Percentiles rank a stretch among this genome's conserved stretches.
These are phyloP conservation scores for Nettapus auritus DNA, from an alignment of 2,113 vertebrate genomes.

Conservation along the genomic window DNA sequence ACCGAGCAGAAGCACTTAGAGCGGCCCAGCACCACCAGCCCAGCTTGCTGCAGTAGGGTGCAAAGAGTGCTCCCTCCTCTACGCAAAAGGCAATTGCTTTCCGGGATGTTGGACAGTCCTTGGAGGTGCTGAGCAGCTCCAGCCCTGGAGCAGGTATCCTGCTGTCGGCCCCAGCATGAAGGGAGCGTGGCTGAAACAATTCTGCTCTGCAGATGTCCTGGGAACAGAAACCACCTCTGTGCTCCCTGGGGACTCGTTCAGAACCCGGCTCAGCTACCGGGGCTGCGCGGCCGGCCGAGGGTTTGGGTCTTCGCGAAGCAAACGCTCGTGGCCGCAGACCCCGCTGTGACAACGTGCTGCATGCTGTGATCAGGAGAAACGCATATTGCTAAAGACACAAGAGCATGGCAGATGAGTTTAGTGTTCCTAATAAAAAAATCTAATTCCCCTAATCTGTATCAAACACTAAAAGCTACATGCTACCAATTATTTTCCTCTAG, in stretches of 20 bases:
- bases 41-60: neutral
- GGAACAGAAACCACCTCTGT: neutral
- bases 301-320: neutral
- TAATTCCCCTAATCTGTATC: slow-evolving; percentile 69
- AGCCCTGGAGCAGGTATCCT: neutral
- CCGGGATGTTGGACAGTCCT: neutral
- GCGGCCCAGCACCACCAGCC: neutral
- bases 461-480: slow-evolving; percentile 62
- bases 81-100: neutral
- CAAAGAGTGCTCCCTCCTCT: neutral
- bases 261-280: neutral
- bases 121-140: neutral
- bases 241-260: neutral
- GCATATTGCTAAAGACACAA: neutral
- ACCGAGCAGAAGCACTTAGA: neutral
- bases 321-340: neutral
- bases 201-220: neutral
- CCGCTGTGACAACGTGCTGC: neutral
- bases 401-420: slow-evolving; percentile 1
- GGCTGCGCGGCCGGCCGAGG: neutral
- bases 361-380: neutral
- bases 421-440: slow-evolving; percentile 54
- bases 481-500: slow-evolving; percentile 63
- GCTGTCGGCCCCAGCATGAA: neutral
- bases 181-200: neutral